phyloP scores from a whole-genome alignment of 2,888 invertebrate species.

The Drosophila greeni region DNA sequence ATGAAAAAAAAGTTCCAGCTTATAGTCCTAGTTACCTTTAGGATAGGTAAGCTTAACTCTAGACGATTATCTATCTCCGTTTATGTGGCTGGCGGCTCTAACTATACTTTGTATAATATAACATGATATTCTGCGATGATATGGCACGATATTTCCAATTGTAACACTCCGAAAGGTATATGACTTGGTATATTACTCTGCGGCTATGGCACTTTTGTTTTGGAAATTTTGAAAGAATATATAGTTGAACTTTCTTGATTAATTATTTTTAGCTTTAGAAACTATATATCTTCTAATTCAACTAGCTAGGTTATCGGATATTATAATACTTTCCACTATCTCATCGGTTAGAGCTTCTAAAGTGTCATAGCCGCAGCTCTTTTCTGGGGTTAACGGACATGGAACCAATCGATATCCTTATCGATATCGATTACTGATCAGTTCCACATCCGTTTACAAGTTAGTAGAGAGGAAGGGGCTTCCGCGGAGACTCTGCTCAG shows the following conservation, averaged over 20 bases:
- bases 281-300: not conserved
- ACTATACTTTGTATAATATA: slow-evolving; percentile 43
- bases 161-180: slow-evolving; percentile 26
- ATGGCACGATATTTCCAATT: slow-evolving; percentile 62
- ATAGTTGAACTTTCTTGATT: too few relatives aligned
- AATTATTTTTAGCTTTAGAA: too few relatives aligned
- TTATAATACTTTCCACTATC: not conserved
- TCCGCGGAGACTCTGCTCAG: not conserved
- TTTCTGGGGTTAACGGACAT: slow-evolving; percentile 2
- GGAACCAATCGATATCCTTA: slow-evolving; percentile 2
- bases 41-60: slow-evolving; percentile 29
- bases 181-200: slow-evolving; percentile 3
- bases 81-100: slow-evolving; percentile 34
- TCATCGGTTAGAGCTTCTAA: not conserved
- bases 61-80: slow-evolving; percentile 31
- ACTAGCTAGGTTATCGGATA: slow-evolving; percentile 3
- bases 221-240: not conserved
- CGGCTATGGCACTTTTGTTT: slow-evolving; percentile 14
- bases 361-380: slow-evolving; percentile 9
- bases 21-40: slow-evolving; percentile 12
- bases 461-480: slow-evolving; percentile 1
- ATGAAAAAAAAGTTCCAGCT: slow-evolving; percentile 26
- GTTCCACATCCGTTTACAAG: slow-evolving; percentile 1
- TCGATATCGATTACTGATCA: not conserved
- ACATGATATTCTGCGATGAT: slow-evolving; percentile 67